Percentiles rank a stretch among this genome's conserved stretches.
Evolutionary conservation across 2,888 invertebrate species (phyloP).

Genomic region (Quadroppia sp.): DNA sequence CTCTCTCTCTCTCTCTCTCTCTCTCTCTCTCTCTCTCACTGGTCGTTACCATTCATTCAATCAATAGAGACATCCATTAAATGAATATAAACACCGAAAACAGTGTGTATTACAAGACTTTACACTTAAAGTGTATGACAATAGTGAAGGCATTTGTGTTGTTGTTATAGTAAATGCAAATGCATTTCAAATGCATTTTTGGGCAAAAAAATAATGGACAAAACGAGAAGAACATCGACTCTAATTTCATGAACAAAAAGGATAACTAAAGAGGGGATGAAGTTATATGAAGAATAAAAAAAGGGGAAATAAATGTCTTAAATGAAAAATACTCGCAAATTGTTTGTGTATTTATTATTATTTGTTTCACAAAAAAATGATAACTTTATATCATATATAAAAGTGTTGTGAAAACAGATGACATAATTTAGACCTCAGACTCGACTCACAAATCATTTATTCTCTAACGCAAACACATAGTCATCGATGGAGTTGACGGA

Average conservation of each 20-base stretch:
- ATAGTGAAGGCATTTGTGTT: background rate
- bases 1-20: no score
- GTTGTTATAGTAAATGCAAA: constrained; percentile 5
- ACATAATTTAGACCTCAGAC: constrained; percentile 10
- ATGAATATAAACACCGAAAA: constrained; percentile 15
- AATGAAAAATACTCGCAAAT: background rate
- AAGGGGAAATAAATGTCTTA: background rate
- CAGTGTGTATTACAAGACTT: constrained; percentile 20
- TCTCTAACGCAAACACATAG: no score
- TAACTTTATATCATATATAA: background rate
- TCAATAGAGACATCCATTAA: constrained; percentile 19
- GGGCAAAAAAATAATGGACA: background rate
- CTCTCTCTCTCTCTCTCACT: background rate
- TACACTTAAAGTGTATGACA: background rate
- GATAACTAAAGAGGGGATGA: no score
- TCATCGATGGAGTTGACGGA: background rate
- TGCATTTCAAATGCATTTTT: background rate
- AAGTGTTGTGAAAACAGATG: background rate
- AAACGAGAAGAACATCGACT: background rate
- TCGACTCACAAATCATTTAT: background rate
- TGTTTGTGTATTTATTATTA: background rate
- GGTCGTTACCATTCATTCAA: background rate
- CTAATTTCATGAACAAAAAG: no score
- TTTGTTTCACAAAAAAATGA: background rate
- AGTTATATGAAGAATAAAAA: no score